Base-by-base conservation (phyloP, 2,888 invertebrate genomes). In the Sphaeridia pumilis region DNA sequence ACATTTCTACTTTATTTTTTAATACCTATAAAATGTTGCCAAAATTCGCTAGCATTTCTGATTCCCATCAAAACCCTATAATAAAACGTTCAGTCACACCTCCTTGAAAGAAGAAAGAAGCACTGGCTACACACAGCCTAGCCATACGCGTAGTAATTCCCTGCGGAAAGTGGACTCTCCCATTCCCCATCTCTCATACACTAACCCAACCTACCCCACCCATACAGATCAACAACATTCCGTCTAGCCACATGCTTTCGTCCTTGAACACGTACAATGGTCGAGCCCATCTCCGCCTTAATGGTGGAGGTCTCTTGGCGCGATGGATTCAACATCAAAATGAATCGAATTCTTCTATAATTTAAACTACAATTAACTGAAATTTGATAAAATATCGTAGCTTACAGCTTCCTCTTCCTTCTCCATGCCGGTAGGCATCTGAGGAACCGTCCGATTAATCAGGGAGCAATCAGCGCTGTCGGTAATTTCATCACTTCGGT, bases 381-480 rank as follows among this genome's bases (percentile, higher is more conserved):
- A 44, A 70, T 71, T 63, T 71, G 72, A 74, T 74, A 72, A 73
- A 78, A 44, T 17, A 20, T 24, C 34, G 38, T n/a, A 35, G 86
- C 92, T 85, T 82, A 98, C 97, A 81, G 93, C 89, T 87, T 99
- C 98, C 79, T 98, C 98, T 80, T 98, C 97, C 81, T 98, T 98
- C 80, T 98, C 95, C 98, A 99, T 98, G 76, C 98, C 98, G 75
- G 95, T 94, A 69, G 97, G 97, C 94, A 98, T 95, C 77, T 93
- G 94, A 73, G 95, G 94, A 73, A 97, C 95, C 69, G 94, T 90
- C 73, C 97, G 86, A 77, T 94, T 95, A 72, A 97, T 95, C 73
- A 92, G 90, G 74, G 94, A 90, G 79, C 93, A 94, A 78, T 98
- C 97, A 74, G 92, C 88, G 71, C 94, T 79, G 78, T 97, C 97